phyloP scores from a whole-genome alignment of 1,140 invertebrate species.

The Holotrichia oblita region DNA sequence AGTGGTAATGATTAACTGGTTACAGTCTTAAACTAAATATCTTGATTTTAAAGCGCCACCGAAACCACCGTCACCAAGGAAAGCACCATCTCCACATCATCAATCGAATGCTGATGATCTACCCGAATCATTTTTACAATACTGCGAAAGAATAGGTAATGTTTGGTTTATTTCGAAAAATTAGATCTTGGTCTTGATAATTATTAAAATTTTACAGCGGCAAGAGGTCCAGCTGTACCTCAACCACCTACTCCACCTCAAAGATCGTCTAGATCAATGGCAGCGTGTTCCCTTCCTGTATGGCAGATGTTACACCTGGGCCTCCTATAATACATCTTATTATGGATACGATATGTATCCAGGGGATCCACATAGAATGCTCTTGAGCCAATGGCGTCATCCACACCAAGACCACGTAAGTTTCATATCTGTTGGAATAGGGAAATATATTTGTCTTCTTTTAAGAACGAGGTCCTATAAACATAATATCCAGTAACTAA shows the following conservation, averaged over 20 bases:
- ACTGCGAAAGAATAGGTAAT: background rate
- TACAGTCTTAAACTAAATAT: background rate
- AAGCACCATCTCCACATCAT: background rate
- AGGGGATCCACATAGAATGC: background rate
- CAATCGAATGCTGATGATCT: background rate
- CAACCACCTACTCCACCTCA: background rate
- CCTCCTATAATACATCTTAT: background rate
- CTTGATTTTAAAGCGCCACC: background rate
- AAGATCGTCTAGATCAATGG: no score
- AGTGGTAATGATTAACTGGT: background rate
- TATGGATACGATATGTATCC: background rate
- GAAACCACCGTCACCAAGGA: background rate
- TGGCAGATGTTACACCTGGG: background rate
- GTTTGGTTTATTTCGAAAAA: background rate
- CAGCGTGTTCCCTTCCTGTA: background rate
- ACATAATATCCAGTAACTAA: no score
- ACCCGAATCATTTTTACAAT: background rate
- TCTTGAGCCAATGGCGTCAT: background rate
- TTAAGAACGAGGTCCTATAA: no score
- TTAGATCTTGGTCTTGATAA: background rate
- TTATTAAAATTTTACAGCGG: background rate
- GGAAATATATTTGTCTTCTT: no score
- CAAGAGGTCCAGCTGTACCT: background rate
- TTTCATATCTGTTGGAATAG: no score
- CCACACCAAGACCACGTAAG: constrained; percentile 1